These are phyloP conservation scores for Nymphalis io DNA, from an alignment of 1,140 invertebrate species.

Conservation along the genomic window DNA sequence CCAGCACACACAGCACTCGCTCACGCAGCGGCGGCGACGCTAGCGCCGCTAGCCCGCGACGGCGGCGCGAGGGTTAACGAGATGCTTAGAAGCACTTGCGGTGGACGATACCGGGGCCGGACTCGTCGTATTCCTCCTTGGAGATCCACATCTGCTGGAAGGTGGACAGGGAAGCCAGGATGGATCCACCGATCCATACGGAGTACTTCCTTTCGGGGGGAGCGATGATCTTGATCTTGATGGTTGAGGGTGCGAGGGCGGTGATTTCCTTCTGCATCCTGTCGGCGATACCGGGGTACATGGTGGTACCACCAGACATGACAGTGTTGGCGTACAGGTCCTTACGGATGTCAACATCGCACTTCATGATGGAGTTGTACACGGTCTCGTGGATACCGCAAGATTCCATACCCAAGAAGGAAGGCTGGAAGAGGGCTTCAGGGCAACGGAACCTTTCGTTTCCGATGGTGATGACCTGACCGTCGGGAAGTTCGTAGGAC, in stretches of 20 bases:
- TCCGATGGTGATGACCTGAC: slow-evolving; percentile 97
- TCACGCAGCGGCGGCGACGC: slow-evolving; percentile 53
- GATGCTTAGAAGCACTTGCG: slow-evolving; percentile 94
- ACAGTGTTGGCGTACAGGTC: slow-evolving; percentile 98
- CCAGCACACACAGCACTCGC: slow-evolving; percentile 69
- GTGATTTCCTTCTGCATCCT: slow-evolving; percentile 96
- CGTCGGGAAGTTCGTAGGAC: slow-evolving; percentile 96
- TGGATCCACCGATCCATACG: slow-evolving; percentile 94
- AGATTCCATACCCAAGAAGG: slow-evolving; percentile 97
- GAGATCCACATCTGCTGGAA: slow-evolving; percentile 97
- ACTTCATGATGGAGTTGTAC: slow-evolving; percentile 99
- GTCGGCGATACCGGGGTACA: slow-evolving; percentile 94
- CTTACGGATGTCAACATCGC: slow-evolving; percentile 96
- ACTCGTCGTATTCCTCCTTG: slow-evolving; percentile 96
- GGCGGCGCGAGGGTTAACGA: slow-evolving; percentile 50
- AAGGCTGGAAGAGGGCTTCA: slow-evolving; percentile 97
- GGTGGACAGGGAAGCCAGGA: slow-evolving; percentile 92
- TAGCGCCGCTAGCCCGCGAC: slow-evolving; percentile 31
- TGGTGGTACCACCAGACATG: slow-evolving; percentile 97
- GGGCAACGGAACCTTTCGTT: slow-evolving; percentile 99
- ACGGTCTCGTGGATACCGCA: slow-evolving; percentile 97
- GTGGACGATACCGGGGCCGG: slow-evolving; percentile 95
- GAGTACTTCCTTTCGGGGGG: slow-evolving; percentile 96
- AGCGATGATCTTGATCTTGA: slow-evolving; percentile 97
- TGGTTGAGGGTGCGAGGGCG: slow-evolving; percentile 92